phyloP scores from a whole-genome alignment of 2,113 vertebrate genomes.

The Poecile atricapillus region DNA sequence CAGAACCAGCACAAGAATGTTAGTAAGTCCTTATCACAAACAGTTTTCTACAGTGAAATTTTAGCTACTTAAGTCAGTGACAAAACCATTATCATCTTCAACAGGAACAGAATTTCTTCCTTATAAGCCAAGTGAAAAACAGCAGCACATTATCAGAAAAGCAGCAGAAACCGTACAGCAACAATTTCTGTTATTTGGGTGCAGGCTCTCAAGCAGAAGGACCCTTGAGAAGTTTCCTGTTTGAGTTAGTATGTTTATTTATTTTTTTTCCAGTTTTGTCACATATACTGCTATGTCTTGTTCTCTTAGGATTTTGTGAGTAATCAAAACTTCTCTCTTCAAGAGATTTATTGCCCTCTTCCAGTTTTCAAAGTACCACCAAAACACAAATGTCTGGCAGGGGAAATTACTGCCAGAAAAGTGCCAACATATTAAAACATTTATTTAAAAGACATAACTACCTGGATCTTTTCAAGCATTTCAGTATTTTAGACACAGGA shows the following conservation, averaged over 20 bases:
- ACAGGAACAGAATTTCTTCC: not conserved
- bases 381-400: not conserved
- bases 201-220: not conserved
- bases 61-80: not conserved
- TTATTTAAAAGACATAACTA: not conserved
- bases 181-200: not conserved
- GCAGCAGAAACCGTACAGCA: not conserved
- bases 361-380: not conserved
- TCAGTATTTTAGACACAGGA: not conserved
- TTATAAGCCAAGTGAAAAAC: not conserved
- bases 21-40: not conserved
- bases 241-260: not conserved
- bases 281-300: not conserved
- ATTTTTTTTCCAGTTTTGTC: not conserved
- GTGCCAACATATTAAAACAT: not conserved
- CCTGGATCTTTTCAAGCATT: not conserved
- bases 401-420: not conserved
- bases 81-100: not conserved
- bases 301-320: not conserved
- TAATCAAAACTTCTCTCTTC: not conserved
- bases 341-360: not conserved
- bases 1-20: not conserved
- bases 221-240: not conserved
- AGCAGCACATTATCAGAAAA: not conserved
- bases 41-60: not conserved